A percentile compares a stretch with the other conserved stretches of the same genome.
phyloP scores from a whole-genome alignment of 2,888 invertebrate species.

The Cheilosia vulpina region DNA sequence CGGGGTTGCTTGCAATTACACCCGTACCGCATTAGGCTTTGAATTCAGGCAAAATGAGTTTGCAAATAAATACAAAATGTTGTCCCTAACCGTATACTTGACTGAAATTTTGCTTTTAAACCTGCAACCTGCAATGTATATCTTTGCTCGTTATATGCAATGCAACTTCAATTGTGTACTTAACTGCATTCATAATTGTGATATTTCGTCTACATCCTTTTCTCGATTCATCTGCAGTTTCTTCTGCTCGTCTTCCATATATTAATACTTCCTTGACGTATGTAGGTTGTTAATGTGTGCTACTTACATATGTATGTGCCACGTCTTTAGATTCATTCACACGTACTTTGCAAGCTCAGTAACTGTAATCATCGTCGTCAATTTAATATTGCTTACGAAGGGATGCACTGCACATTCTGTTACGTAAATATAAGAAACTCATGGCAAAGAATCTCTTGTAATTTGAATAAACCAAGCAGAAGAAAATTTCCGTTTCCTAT shows the following conservation, averaged over 20 bases:
- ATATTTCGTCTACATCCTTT: constrained; percentile 30
- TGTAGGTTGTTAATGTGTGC: not conserved
- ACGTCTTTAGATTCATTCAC: constrained; percentile 17
- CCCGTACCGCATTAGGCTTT: constrained; percentile 2
- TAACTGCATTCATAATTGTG: constrained; percentile 64
- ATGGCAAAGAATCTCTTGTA: constrained; percentile 8
- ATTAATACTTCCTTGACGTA: constrained; percentile 16
- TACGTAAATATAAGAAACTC: constrained; percentile 36
- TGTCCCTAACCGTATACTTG: constrained; percentile 16
- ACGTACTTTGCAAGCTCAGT: not conserved
- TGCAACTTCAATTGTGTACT: constrained; percentile 75
- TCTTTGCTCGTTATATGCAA: constrained; percentile 26
- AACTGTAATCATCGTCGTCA: constrained; percentile 21
- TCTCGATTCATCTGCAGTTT: constrained; percentile 29
- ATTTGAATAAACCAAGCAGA: constrained; percentile 34
- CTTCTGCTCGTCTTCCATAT: constrained; percentile 41
- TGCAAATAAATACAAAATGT: constrained; percentile 29
- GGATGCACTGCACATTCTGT: constrained; percentile 12
- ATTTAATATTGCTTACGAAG: constrained; percentile 18
- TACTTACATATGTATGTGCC: not conserved
- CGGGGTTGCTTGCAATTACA: not conserved
- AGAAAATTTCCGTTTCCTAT: constrained; percentile 20
- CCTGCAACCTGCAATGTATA: constrained; percentile 16
- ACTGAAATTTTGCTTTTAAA: not conserved
- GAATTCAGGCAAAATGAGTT: constrained; percentile 18